phyloP scores from a whole-genome alignment of 2,888 invertebrate genomes.

The Heliconius hortense region DNA sequence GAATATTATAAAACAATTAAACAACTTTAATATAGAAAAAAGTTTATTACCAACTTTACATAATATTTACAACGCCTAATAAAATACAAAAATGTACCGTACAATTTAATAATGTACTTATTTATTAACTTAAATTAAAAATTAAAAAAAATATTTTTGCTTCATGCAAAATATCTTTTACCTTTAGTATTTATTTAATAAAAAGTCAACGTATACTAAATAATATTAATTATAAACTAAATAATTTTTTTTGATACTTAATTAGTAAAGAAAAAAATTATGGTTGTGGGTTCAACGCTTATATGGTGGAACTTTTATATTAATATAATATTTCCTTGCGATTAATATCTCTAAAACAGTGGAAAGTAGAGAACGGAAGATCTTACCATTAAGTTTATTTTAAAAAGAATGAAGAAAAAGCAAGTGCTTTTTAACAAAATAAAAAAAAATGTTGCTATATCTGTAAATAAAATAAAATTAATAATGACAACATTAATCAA shows the following conservation, averaged over 20 bases:
- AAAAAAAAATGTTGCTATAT: too few species aligned
- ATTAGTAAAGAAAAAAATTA: background rate
- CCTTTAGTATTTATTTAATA: background rate
- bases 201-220: conserved; percentile 13
- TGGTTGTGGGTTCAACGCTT: background rate
- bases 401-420: too few species aligned
- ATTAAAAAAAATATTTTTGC: conserved; percentile 28
- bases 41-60: conserved; percentile 52
- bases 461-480: too few species aligned
- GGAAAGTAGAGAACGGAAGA: background rate
- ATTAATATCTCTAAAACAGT: background rate
- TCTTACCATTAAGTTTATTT: background rate
- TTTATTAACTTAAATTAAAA: conserved; percentile 48
- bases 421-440: too few species aligned
- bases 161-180: background rate
- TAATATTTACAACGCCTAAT: conserved; percentile 68
- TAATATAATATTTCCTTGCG: background rate
- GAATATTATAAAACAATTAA: background rate
- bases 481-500: too few species aligned
- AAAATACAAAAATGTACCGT: conserved; percentile 54
- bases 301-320: background rate
- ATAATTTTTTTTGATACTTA: background rate
- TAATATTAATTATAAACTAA: background rate
- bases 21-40: conserved; percentile 38
- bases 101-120: conserved; percentile 62